Conservation (phyloP, 2,113 vertebrate species). For the Chascanopsetta lugubris region DNA sequence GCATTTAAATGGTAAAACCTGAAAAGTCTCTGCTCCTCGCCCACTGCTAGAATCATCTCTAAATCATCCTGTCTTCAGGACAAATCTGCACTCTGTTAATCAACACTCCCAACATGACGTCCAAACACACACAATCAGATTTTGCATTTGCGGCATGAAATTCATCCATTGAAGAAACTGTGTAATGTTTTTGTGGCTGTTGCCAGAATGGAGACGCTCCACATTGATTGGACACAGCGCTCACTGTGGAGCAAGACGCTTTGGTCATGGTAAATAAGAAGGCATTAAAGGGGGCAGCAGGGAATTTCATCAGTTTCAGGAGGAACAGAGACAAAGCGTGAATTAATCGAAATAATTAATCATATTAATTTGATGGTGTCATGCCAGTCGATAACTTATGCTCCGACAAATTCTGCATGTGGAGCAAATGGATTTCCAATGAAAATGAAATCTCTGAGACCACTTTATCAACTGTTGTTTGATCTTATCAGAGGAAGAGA, state of each 20-base stretch:
- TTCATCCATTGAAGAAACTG: background rate
- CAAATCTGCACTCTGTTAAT: background rate
- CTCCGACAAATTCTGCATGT: slow-evolving; percentile 15
- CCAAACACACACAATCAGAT: background rate
- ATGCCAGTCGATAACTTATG: slow-evolving; percentile 19
- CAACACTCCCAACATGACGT: background rate
- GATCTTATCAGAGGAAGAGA: slow-evolving; percentile 33
- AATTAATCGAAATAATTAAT: slow-evolving; percentile 47
- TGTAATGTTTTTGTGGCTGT: background rate
- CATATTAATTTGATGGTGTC: slow-evolving; percentile 46
- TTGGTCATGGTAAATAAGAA: slow-evolving; percentile 38
- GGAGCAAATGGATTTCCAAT: slow-evolving; percentile 41
- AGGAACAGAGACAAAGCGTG: slow-evolving; percentile 28
- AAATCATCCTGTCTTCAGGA: slow-evolving; percentile 2
- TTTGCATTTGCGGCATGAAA: background rate
- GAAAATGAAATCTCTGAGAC: slow-evolving; percentile 33
- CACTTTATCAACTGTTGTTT: slow-evolving; percentile 20
- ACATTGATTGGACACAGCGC: slow-evolving; percentile 9
- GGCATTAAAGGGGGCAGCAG: background rate
- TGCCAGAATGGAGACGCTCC: slow-evolving; percentile 12
- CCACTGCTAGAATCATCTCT: slow-evolving; percentile 23
- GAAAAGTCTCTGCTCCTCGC: slow-evolving; percentile 2
- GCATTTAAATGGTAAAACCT: slow-evolving; percentile 15
- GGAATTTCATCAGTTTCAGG: slow-evolving; percentile 43
- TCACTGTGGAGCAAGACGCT: slow-evolving; percentile 15